phyloP scores from a whole-genome alignment of 2,797 vertebrate genomes.

The Hemitrygon akajei region DNA sequence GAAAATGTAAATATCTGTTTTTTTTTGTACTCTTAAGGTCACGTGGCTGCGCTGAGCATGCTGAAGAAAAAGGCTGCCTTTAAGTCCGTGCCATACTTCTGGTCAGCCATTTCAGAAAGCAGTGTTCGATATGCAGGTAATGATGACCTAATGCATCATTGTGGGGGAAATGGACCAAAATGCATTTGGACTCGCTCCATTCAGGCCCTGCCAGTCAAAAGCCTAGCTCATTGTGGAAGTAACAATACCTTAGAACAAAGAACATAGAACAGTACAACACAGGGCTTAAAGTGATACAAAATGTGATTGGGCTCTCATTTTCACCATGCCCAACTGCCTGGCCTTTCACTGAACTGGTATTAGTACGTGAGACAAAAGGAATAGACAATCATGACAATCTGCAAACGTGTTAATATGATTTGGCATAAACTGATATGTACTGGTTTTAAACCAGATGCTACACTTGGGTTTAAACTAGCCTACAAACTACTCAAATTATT shows the following conservation, averaged over 20 bases:
- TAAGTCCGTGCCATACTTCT: conserved; percentile 76
- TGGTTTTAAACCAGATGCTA: not conserved
- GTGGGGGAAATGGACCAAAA: not conserved
- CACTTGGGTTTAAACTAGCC: not conserved
- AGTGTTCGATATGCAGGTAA: conserved; percentile 74
- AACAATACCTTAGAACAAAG: not conserved
- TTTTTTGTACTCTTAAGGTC: conserved; percentile 54
- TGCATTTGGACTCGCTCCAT: too few species aligned
- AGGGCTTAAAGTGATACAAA: not conserved
- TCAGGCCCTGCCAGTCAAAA: not conserved
- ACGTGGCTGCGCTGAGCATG: conserved; percentile 74
- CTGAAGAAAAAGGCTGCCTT: conserved; percentile 57
- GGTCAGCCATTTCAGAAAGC: conserved; percentile 70
- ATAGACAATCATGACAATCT: not conserved
- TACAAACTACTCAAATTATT: not conserved
- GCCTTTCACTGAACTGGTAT: not conserved
- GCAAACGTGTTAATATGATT: not conserved
- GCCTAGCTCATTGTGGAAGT: not conserved
- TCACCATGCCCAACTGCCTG: not conserved
- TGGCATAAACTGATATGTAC: not conserved
- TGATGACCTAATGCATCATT: not conserved
- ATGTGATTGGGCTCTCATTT: not conserved
- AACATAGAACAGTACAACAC: not conserved
- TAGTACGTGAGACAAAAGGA: not conserved
- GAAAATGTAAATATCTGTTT: not conserved